Evolutionary conservation across 2,888 invertebrate genomes (phyloP).

Genomic region (Ctena decussata): DNA sequence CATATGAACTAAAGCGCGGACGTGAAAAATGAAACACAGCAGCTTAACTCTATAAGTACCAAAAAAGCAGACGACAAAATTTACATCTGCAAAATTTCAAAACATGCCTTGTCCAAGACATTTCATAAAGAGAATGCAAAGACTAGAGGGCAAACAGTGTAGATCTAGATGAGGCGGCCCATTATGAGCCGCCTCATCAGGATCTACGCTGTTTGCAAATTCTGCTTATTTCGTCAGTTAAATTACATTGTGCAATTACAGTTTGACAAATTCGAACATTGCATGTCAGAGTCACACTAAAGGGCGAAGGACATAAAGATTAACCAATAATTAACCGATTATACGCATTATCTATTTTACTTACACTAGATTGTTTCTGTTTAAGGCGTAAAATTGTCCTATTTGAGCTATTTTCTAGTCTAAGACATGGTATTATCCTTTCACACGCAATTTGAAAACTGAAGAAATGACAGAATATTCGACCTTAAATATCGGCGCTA

Average conservation of each 20-base stretch:
- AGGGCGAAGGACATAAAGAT: background rate
- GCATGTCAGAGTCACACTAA: background rate
- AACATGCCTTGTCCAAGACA: too few relatives aligned
- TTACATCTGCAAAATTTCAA: too few relatives aligned
- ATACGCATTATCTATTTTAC: background rate
- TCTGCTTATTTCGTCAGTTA: too few relatives aligned
- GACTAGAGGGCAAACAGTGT: too few relatives aligned
- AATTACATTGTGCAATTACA: background rate
- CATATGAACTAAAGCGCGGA: too few relatives aligned
- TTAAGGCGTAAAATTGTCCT: slow-evolving; percentile 10
- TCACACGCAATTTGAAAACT: background rate
- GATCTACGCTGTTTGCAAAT: too few relatives aligned
- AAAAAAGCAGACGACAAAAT: too few relatives aligned
- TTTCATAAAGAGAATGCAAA: too few relatives aligned
- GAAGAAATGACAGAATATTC: background rate
- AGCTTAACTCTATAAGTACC: too few relatives aligned
- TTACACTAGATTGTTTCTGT: slow-evolving; percentile 5
- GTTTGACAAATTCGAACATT: background rate
- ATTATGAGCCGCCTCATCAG: too few relatives aligned
- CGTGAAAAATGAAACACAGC: too few relatives aligned
- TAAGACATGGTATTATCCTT: background rate
- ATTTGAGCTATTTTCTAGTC: background rate
- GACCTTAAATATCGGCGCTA: background rate
- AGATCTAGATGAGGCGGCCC: too few relatives aligned
- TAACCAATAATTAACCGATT: background rate